Evolutionary conservation across 2,888 invertebrate genomes (phyloP).

Genomic region (Teinopalpus imperialis): DNA sequence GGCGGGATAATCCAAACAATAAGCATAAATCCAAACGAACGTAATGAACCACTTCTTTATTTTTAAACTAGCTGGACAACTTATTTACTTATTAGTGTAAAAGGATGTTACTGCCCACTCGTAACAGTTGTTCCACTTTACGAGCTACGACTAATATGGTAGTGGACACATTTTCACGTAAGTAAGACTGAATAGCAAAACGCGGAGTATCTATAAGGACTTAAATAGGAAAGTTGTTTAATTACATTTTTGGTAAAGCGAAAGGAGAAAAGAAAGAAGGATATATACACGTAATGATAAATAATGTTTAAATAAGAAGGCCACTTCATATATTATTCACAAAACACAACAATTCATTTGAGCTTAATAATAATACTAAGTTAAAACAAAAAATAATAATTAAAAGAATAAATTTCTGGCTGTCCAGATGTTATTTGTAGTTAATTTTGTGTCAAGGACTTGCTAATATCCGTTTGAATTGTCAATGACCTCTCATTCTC

Average conservation of each 20-base stretch:
- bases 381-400: too few species aligned
- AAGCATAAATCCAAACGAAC: too few species aligned
- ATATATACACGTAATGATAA: too few species aligned
- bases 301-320: too few species aligned
- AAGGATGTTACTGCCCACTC: constrained; percentile 40
- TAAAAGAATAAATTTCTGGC: background rate
- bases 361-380: too few species aligned
- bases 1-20: too few species aligned
- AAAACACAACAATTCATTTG: too few species aligned
- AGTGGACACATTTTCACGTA: constrained; percentile 56
- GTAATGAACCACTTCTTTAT: constrained; percentile 1
- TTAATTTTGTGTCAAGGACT: constrained; percentile 12
- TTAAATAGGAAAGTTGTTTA: constrained; percentile 17
- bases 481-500: constrained; percentile 5
- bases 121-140: constrained; percentile 47
- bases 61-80: background rate
- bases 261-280: too few species aligned
- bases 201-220: constrained; percentile 23
- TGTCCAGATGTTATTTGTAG: constrained; percentile 2
- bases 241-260: too few species aligned
- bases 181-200: constrained; percentile 50
- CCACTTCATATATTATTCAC: too few species aligned
- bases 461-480: constrained; percentile 2
- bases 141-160: constrained; percentile 44
- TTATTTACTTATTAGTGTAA: constrained; percentile 27